Evolutionary conservation across 1,140 invertebrate species (phyloP).

Genomic region (Diachasmimorpha longicaudata): DNA sequence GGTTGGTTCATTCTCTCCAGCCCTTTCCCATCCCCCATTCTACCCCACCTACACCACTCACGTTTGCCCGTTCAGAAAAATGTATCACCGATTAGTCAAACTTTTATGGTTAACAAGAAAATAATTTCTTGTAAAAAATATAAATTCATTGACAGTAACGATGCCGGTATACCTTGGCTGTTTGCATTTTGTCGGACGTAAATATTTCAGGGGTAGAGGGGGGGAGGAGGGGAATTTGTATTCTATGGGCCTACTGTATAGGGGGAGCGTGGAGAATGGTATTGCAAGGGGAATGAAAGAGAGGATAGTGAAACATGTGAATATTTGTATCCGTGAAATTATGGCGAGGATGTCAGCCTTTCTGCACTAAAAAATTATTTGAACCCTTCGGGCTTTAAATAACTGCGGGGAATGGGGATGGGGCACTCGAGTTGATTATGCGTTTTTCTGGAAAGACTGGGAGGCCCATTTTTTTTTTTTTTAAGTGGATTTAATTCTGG

Average conservation of each 20-base stretch:
- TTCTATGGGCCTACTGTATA: constrained; percentile 8
- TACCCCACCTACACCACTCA: not conserved
- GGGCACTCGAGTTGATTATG: not conserved
- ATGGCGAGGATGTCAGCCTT: not conserved
- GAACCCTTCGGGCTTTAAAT: not conserved
- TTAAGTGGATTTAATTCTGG: not conserved
- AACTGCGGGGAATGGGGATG: not conserved
- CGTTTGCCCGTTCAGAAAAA: constrained; percentile 13
- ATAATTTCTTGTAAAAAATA: not conserved
- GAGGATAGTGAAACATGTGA: constrained; percentile 23
- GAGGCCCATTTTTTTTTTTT: not conserved
- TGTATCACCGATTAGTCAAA: constrained; percentile 34
- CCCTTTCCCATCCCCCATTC: not conserved
- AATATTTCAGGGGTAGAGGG: not conserved
- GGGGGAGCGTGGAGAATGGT: not conserved
- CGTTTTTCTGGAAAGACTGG: not conserved
- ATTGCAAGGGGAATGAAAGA: not conserved
- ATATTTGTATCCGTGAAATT: constrained; percentile 4
- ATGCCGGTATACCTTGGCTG: not conserved
- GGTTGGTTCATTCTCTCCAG: constrained; percentile 27
- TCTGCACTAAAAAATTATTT: not conserved
- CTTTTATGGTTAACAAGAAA: constrained; percentile 19
- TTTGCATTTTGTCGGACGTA: not conserved
- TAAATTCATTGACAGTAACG: constrained; percentile 7
- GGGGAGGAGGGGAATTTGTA: constrained; percentile 1